These are phyloP conservation scores for Pyrgilauda ruficollis DNA, from an alignment of 2,113 vertebrate species.

Conservation along the genomic window DNA sequence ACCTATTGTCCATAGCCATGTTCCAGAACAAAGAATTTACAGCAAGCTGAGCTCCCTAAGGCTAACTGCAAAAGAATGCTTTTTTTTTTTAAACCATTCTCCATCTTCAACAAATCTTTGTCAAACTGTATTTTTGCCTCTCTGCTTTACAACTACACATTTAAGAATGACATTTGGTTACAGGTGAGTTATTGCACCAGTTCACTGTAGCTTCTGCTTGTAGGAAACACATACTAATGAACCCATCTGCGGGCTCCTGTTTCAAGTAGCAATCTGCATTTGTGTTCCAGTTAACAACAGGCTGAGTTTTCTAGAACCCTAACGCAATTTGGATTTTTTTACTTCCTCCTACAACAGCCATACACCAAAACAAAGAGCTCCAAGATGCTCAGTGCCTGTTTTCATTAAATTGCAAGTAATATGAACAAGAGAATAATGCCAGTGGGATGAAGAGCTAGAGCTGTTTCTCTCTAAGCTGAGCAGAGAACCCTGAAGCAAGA, in stretches of 20 bases:
- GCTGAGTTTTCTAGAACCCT: neutral
- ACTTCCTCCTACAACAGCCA: neutral
- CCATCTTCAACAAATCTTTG: conserved; percentile 13
- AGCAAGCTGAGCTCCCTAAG: conserved; percentile 59
- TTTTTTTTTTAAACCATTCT: neutral
- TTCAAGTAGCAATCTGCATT: neutral
- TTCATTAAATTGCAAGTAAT: neutral
- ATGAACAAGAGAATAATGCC: neutral
- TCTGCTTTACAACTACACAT: conserved; percentile 32
- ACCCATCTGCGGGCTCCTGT: neutral
- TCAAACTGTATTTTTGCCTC: conserved; percentile 38
- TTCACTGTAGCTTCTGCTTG: conserved; percentile 14
- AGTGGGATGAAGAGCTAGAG: neutral
- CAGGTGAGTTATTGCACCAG: conserved; percentile 44
- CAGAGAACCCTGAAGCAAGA: neutral
- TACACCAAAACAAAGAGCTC: neutral
- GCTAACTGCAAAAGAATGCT: conserved; percentile 63
- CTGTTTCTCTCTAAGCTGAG: neutral
- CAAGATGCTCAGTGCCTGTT: neutral
- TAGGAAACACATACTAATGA: neutral
- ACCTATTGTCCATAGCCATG: conserved; percentile 47
- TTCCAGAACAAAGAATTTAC: conserved; percentile 57
- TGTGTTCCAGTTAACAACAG: neutral
- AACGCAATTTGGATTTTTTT: neutral
- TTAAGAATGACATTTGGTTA: conserved; percentile 50